Evolutionary conservation across 30 jellyfish, hydroid and myxozoan species (phyloP), one percentile per base, ranked within the genome.

Genomic region (Aurelia sp.): DNA sequence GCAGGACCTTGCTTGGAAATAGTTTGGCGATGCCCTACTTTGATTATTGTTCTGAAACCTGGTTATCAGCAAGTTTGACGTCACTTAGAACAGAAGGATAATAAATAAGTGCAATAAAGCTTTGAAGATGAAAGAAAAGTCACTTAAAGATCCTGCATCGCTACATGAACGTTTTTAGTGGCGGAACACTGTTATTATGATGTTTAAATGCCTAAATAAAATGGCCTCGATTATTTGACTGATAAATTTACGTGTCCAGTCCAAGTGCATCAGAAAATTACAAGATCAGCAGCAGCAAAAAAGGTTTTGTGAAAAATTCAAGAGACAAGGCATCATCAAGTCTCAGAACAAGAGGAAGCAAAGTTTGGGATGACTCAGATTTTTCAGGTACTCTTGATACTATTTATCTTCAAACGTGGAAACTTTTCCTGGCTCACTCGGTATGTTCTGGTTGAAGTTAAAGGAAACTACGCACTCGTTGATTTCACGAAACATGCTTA

Each of bases 291-390:
- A 71, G 82, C 82, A 22, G 66, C 82, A 48, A 71, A 71, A 22
- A 69, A 27, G 53, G 63, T 60, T 21, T 74, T 74, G 86, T 74
- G 75, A 22, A 74, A 75, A 16, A 74, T 33, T 11, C 86, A 51
- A 59, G 86, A 57, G 59, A 33, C 71, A 74, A 74, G 86, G 86
- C 86, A 63, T 16, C 86, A 22, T 74, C 73, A 51, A 74, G 86
- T 74, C 55, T 74, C 74, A 52, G 86, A 74, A 51, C 41, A 74
- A 57, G 74, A 27, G 33, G 33, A 27, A 27, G 2, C 33, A 27
- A 27, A 27, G 33, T 27, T 27, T 27, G 33, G 33, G 2, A 27
- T 27, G 33, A 27, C 33, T 27, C 33, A 27, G 2, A 27, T 27
- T 27, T 27, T 27, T 27, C 33, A 27, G 33, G 33, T 27, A 27